These are phyloP conservation scores for Hydrozoanthus tunicans DNA, from an alignment of 64 coral and sea anemone genomes.

Conservation along the genomic window DNA sequence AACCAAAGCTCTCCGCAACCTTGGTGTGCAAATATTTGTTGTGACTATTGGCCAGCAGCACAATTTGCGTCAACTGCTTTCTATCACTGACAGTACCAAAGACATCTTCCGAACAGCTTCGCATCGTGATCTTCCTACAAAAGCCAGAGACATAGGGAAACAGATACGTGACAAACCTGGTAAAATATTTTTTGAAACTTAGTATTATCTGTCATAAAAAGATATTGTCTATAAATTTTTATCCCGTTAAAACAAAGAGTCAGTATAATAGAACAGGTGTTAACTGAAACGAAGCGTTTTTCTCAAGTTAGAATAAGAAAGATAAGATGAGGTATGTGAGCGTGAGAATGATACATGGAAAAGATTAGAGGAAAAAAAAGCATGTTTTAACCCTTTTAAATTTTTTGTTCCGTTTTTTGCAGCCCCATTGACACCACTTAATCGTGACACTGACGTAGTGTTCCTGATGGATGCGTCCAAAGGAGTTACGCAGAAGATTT, in stretches of 20 bases:
- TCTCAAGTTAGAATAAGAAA: too few relatives aligned
- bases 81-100: constrained; percentile 38
- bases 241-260: too few relatives aligned
- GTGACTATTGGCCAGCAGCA: constrained; percentile 48
- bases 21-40: constrained; percentile 60
- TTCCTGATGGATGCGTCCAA: constrained; percentile 77
- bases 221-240: too few relatives aligned
- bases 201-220: background rate
- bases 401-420: background rate
- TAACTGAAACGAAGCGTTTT: too few relatives aligned
- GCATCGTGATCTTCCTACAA: constrained; percentile 23
- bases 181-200: background rate
- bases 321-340: too few relatives aligned
- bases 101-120: constrained; percentile 51
- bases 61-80: constrained; percentile 11
- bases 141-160: constrained; percentile 30
- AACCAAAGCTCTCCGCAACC: constrained; percentile 17
- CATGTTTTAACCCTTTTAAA: too few relatives aligned
- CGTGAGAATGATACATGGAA: too few relatives aligned
- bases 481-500: constrained; percentile 39
- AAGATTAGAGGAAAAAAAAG: too few relatives aligned
- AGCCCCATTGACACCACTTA: constrained; percentile 42
- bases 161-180: constrained; percentile 51
- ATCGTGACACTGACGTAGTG: constrained; percentile 66
- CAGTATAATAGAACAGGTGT: too few relatives aligned